Percentiles rank a stretch among this genome's conserved stretches.
Conservation (phyloP, 2,113 vertebrate genomes). For the Caracal caracal region DNA sequence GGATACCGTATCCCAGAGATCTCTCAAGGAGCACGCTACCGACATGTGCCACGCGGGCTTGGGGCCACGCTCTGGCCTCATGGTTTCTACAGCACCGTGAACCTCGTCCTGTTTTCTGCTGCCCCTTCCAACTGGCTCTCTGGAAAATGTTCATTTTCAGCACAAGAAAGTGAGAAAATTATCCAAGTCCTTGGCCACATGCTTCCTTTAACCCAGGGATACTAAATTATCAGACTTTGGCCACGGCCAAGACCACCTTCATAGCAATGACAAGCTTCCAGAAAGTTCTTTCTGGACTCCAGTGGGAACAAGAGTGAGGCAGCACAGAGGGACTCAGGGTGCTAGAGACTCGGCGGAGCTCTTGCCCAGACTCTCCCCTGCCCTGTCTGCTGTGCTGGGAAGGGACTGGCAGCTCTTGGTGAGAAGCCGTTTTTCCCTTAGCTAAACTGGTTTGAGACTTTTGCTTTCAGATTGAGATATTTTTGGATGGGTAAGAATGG, state of each 20-base stretch:
- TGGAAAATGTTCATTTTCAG: not conserved
- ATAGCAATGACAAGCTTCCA: not conserved
- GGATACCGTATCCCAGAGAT: fast-evolving
- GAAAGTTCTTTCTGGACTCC: not conserved
- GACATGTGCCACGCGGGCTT: not conserved
- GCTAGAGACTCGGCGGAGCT: fast-evolving
- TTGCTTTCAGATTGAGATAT: constrained; percentile 50
- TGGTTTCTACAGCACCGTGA: not conserved
- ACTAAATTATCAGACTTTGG: too few relatives aligned
- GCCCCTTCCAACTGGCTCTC: not conserved
- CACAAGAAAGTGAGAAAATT: not conserved
- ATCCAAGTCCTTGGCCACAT: too few relatives aligned
- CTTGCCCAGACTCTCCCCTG: not conserved
- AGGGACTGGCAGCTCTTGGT: not conserved
- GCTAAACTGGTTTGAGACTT: not conserved
- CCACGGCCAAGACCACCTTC: not conserved
- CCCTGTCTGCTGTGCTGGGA: not conserved
- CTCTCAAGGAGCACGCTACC: fast-evolving
- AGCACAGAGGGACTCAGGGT: not conserved
- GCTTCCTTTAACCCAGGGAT: not conserved
- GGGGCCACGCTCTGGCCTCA: not conserved
- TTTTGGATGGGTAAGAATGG: constrained; percentile 46
- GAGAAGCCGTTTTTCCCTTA: not conserved
- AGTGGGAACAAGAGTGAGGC: not conserved
- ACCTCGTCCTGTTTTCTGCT: not conserved